Conservation (phyloP, 2,888 invertebrate genomes). For the Cerceris rybyensis region DNA sequence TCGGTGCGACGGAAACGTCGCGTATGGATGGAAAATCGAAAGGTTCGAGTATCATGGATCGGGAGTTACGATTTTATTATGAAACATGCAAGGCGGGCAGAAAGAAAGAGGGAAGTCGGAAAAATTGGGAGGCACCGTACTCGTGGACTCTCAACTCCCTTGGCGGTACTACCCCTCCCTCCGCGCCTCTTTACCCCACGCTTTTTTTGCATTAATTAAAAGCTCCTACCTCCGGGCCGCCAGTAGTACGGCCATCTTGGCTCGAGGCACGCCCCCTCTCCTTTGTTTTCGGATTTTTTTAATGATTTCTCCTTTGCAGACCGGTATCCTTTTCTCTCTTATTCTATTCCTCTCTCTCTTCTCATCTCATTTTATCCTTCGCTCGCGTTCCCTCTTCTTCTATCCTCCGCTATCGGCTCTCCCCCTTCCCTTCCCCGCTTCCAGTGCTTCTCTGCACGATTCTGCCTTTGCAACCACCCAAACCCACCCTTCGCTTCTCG, state of each 20-base stretch:
- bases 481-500: conserved; percentile 4
- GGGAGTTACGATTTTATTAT: conserved; percentile 34
- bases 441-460: conserved; percentile 3
- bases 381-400: neutral
- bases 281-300: conserved; percentile 80
- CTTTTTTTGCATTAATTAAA: conserved; percentile 80
- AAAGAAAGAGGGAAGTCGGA: conserved; percentile 21
- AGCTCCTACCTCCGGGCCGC: conserved; percentile 78
- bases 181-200: conserved; percentile 39
- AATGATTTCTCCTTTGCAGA: conserved; percentile 76
- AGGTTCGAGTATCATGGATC: conserved; percentile 32
- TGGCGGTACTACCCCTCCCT: conserved; percentile 44
- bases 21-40: neutral
- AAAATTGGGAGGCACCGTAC: conserved; percentile 54
- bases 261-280: conserved; percentile 79
- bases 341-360: conserved; percentile 2
- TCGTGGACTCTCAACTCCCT: conserved; percentile 44
- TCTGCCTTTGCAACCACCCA: conserved; percentile 22
- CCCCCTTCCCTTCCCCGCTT: conserved; percentile 4
- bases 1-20: conserved; percentile 5
- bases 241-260: conserved; percentile 80
- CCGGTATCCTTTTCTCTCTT: conserved; percentile 46
- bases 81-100: conserved; percentile 38
- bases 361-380: neutral
- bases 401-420: conserved; percentile 26